Evolutionary conservation across 2,797 vertebrate species (phyloP).

Genomic region (Onychomys torridus): DNA sequence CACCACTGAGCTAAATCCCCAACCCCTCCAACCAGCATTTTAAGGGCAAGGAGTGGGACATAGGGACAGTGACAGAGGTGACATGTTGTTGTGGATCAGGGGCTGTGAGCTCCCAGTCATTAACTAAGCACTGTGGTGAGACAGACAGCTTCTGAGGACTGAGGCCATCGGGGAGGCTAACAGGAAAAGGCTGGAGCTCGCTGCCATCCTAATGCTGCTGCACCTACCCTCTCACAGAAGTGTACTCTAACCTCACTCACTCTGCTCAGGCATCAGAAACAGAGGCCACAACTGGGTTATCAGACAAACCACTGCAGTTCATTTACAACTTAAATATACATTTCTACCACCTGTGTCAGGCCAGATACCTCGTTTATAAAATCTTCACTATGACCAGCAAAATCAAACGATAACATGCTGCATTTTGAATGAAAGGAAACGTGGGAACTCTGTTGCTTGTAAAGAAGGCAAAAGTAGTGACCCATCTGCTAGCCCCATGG

Average conservation of each 20-base stretch:
- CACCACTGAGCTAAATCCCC: too few species aligned
- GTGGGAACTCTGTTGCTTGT: constrained; percentile 58
- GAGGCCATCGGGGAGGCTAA: constrained; percentile 6
- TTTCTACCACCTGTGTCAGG: constrained; percentile 3
- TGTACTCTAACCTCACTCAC: not conserved
- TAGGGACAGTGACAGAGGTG: not conserved
- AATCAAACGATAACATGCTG: not conserved
- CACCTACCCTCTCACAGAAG: not conserved
- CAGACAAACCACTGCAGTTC: not conserved
- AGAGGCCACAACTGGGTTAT: constrained; percentile 36
- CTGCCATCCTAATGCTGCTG: constrained; percentile 38
- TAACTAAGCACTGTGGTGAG: constrained; percentile 39
- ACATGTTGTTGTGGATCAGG: constrained; percentile 9
- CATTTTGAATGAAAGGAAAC: constrained; percentile 48
- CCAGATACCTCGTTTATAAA: constrained; percentile 48
- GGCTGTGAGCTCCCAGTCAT: constrained; percentile 42
- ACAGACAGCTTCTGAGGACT: constrained; percentile 54
- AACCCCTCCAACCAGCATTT: constrained; percentile 47
- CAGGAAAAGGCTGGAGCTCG: not conserved
- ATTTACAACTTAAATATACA: not conserved
- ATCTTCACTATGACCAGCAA: constrained; percentile 53
- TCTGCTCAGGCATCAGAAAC: not conserved
- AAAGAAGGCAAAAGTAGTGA: constrained; percentile 15
- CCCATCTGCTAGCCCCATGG: not conserved
- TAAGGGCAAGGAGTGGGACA: not conserved